phyloP scores from a whole-genome alignment of 2,888 invertebrate species.

The Cylloceria caligata region DNA sequence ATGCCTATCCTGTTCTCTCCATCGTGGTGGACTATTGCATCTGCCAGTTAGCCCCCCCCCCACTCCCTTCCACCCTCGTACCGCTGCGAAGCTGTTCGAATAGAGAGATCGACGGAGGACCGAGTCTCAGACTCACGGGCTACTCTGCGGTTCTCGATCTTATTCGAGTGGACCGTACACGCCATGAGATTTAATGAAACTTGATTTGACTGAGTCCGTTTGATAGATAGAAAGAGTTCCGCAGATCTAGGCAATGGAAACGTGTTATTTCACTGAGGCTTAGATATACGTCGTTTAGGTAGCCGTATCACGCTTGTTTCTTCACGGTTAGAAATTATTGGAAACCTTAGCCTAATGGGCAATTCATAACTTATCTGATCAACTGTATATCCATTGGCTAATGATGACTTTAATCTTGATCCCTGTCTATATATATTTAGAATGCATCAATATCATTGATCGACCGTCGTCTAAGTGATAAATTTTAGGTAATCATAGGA shows the following conservation, averaged over 20 bases:
- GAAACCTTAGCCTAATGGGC: not conserved
- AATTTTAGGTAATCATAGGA: not conserved
- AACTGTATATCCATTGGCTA: not conserved
- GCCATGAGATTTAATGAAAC: constrained; percentile 62
- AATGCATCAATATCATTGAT: too few species aligned
- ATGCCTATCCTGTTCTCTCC: constrained; percentile 58
- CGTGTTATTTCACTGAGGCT: constrained; percentile 11
- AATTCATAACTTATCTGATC: constrained; percentile 2
- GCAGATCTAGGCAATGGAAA: not conserved
- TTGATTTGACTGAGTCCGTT: constrained; percentile 59
- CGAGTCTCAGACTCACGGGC: constrained; percentile 39
- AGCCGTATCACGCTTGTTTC: constrained; percentile 2
- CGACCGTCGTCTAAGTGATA: not conserved
- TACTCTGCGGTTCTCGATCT: constrained; percentile 62
- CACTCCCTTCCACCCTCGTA: not conserved
- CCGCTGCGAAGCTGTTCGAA: constrained; percentile 41
- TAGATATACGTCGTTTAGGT: constrained; percentile 4
- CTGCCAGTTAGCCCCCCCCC: constrained; percentile 12
- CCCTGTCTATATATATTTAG: not conserved
- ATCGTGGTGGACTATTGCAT: constrained; percentile 45
- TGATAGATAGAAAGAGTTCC: constrained; percentile 54
- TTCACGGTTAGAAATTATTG: constrained; percentile 1
- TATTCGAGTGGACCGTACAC: constrained; percentile 58
- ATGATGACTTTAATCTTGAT: not conserved
- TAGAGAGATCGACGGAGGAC: constrained; percentile 60